Evolutionary conservation across 2,113 vertebrate species (phyloP).

Genomic region (Spermophilus dauricus): DNA sequence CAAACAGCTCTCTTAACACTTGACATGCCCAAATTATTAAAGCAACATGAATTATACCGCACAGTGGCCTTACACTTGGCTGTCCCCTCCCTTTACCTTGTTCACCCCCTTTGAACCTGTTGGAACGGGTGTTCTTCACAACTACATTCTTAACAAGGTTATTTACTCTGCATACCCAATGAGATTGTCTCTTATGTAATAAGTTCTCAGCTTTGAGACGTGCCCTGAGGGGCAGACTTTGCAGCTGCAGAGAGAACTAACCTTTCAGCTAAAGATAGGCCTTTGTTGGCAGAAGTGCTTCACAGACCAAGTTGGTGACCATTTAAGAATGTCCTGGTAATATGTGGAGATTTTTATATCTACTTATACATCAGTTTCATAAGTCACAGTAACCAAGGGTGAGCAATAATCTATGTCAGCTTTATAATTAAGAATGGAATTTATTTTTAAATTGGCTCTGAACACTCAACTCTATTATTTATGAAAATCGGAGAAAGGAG

Average conservation of each 20-base stretch:
- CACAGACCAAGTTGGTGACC: background rate
- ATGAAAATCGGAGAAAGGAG: conserved; percentile 54
- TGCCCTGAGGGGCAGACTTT: background rate
- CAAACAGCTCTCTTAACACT: conserved; percentile 39
- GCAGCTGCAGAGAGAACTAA: conserved; percentile 67
- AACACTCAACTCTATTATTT: conserved; percentile 30
- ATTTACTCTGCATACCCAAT: conserved; percentile 34
- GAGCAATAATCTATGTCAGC: background rate
- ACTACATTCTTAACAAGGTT: conserved; percentile 28
- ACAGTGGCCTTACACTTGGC: background rate
- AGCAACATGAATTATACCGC: background rate
- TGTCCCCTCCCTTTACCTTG: background rate
- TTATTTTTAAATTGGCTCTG: conserved; percentile 44
- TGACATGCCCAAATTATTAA: conserved; percentile 45
- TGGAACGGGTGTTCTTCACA: conserved; percentile 36
- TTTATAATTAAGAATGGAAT: background rate
- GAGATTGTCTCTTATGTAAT: conserved; percentile 12
- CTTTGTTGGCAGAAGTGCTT: conserved; percentile 2
- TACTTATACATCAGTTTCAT: background rate
- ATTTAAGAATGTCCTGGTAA: conserved; percentile 37
- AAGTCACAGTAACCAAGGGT: conserved; percentile 46
- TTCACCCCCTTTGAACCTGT: background rate
- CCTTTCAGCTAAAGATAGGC: conserved; percentile 56
- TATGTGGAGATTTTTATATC: conserved; percentile 41
- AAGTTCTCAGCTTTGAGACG: conserved; percentile 27